Percentiles rank a stretch among this genome's conserved stretches.
Evolutionary conservation across 2,797 vertebrate species (phyloP).

Genomic region (Gallinago nigripennis): DNA sequence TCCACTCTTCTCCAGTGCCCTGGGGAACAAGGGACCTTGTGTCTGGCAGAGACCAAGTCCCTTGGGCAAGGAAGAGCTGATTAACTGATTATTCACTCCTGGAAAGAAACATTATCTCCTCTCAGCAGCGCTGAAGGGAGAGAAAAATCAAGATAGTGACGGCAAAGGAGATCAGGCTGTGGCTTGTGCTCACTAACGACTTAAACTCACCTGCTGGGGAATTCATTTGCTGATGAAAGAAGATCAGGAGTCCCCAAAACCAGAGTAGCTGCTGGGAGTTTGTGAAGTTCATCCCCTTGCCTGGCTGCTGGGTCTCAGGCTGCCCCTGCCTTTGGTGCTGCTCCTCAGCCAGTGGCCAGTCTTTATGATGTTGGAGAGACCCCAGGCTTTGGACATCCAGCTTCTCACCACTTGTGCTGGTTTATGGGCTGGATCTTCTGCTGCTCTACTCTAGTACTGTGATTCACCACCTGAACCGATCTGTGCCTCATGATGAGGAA

Average conservation of each 20-base stretch:
- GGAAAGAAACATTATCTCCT: not conserved
- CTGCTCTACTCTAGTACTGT: not conserved
- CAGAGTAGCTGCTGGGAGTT: not conserved
- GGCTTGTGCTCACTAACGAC: not conserved
- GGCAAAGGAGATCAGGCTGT: rapidly evolving
- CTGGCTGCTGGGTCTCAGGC: not conserved
- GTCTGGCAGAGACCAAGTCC: not conserved
- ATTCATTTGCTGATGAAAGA: not conserved
- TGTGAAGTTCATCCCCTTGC: rapidly evolving
- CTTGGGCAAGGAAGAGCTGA: not conserved
- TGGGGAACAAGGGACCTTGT: rapidly evolving
- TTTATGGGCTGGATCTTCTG: not conserved
- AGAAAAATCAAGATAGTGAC: not conserved
- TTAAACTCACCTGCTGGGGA: not conserved
- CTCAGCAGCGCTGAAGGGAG: not conserved
- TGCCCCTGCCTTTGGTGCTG: rapidly evolving
- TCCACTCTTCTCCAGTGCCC: not conserved
- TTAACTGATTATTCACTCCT: not conserved
- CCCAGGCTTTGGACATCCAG: not conserved
- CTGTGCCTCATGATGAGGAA: not conserved
- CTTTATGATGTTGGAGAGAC: rapidly evolving
- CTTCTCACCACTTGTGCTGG: rapidly evolving
- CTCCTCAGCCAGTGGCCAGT: not conserved
- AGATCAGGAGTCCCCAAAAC: not conserved
- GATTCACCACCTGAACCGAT: not conserved